Evolutionary conservation across 2,888 invertebrate genomes (phyloP), one percentile per base, ranked within the genome.

Genomic region (Trypoxylon attenuatum): DNA sequence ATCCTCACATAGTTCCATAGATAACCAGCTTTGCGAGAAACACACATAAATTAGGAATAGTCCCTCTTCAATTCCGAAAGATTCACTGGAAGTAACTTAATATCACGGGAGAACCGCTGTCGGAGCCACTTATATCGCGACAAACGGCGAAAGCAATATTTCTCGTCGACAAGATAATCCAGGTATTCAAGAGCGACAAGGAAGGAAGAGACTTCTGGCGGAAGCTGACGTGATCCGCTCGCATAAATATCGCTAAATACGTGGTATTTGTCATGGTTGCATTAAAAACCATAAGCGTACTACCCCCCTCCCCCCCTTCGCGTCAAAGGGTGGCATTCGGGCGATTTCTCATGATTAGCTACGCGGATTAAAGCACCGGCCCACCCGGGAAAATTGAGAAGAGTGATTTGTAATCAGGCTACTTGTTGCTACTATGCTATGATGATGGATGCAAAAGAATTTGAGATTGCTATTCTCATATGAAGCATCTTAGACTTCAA

Each of bases 221-320:
- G 80, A 81, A 83, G 82, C 82, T 77, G 83, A 84, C 82, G 77
- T 81, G 81, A 85, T 83, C 82, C 82, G 80, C 72, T 80, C 80
- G 81, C 79, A 81, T 82, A 81, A 85, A 84, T 83, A 82, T 81
- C 78, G 69, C 76, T 84, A 80, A 84, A 83, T 74, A 75, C 77
- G 61, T 69, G 73, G 60, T 77, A 83, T 84, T 84, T 82, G 82
- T 84, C 85, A 81, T 77, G 64, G 23, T 62, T 75, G 66, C 69
- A 76, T 82, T 77, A 81, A 81, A 74, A 76, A 77, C 64, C 68
- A 62, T 60, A 62, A 59, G 63, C 55, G 49, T 19, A n/a, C n/a
- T n/a, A n/a, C n/a, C n/a, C n/a, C n/a, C n/a, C n/a, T n/a, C n/a
- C n/a, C n/a, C n/a, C n/a, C n/a, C n/a, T n/a, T n/a, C n/a, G n/a